Percentiles rank a stretch among this genome's conserved stretches.
Conservation (phyloP, 2,797 vertebrate genomes). For the Notamacropus eugenii region DNA sequence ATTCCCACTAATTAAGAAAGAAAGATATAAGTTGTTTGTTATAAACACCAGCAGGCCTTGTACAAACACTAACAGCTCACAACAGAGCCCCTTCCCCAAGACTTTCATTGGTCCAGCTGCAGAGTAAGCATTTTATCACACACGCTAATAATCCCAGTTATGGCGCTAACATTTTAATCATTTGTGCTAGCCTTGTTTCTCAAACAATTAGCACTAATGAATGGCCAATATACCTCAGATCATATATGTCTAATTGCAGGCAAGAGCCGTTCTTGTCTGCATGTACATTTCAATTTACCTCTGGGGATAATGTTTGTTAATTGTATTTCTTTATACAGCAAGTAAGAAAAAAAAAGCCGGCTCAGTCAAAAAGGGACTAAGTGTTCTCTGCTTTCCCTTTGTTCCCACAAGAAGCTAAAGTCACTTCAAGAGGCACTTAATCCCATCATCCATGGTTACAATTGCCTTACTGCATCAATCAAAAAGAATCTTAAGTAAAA, state of each 20-base stretch:
- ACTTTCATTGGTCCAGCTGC: constrained; percentile 84
- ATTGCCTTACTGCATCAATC: constrained; percentile 95
- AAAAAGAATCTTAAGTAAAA: constrained; percentile 93
- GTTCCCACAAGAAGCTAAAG: constrained; percentile 95
- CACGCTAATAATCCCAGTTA: constrained; percentile 88
- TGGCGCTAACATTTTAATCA: constrained; percentile 89
- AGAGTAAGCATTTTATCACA: constrained; percentile 85
- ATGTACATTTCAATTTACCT: constrained; percentile 90
- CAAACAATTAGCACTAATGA: constrained; percentile 93
- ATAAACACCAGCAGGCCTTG: constrained; percentile 86
- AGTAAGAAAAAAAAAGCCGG: constrained; percentile 84
- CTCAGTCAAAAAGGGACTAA: constrained; percentile 88
- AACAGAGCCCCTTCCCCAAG: constrained; percentile 80
- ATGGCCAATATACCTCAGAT: constrained; percentile 90
- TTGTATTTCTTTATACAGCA: constrained; percentile 89
- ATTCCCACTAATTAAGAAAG: constrained; percentile 87
- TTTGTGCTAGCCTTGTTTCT: constrained; percentile 90
- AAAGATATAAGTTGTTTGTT: constrained; percentile 86
- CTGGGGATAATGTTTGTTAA: constrained; percentile 91
- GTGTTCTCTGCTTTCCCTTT: constrained; percentile 91
- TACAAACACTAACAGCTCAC: constrained; percentile 83
- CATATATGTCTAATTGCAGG: constrained; percentile 93
- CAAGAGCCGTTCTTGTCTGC: constrained; percentile 86
- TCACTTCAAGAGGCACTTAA: constrained; percentile 99
- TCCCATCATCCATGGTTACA: constrained; percentile 97